A percentile compares a stretch with the other conserved stretches of the same genome.
phyloP scores from a whole-genome alignment of 2,888 invertebrate genomes.

The Oxytorus armatus region DNA sequence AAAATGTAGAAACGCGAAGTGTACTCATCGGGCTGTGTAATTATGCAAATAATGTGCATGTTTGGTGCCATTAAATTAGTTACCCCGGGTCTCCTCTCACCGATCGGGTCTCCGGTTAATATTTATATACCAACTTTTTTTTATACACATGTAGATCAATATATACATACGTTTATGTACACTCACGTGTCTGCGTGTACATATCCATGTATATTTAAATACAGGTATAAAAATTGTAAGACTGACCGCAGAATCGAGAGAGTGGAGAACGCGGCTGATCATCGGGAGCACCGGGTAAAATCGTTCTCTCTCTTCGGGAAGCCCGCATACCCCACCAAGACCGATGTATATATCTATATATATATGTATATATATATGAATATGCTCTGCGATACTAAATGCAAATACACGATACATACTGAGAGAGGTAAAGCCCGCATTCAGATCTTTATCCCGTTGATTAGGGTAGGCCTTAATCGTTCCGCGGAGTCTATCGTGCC shows the following conservation, averaged over 20 bases:
- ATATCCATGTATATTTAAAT: constrained; percentile 24
- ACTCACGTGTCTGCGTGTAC: not conserved
- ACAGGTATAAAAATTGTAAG: constrained; percentile 14
- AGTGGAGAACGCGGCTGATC: constrained; percentile 8
- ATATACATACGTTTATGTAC: not conserved
- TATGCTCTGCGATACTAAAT: constrained; percentile 51
- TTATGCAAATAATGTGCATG: constrained; percentile 77
- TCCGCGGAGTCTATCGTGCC: constrained; percentile 53
- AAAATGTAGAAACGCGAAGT: constrained; percentile 72
- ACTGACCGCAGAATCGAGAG: not conserved
- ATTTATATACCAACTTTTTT: not conserved
- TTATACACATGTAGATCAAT: constrained; percentile 5
- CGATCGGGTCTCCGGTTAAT: constrained; percentile 35
- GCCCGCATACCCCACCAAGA: constrained; percentile 19
- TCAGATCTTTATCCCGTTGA: constrained; percentile 72
- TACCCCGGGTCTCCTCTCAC: constrained; percentile 58
- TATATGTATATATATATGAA: not conserved
- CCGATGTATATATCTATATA: not conserved
- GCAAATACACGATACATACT: constrained; percentile 68
- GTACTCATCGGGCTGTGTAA: constrained; percentile 74
- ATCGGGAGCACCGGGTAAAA: constrained; percentile 22
- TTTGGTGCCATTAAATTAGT: constrained; percentile 76
- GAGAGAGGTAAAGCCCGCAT: constrained; percentile 64
- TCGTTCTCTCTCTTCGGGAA: constrained; percentile 26
- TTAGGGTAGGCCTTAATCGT: constrained; percentile 69